Evolutionary conservation across 2,113 vertebrate genomes (phyloP), one percentile per base, ranked within the genome.

Genomic region (Poicephalus gulielmi): DNA sequence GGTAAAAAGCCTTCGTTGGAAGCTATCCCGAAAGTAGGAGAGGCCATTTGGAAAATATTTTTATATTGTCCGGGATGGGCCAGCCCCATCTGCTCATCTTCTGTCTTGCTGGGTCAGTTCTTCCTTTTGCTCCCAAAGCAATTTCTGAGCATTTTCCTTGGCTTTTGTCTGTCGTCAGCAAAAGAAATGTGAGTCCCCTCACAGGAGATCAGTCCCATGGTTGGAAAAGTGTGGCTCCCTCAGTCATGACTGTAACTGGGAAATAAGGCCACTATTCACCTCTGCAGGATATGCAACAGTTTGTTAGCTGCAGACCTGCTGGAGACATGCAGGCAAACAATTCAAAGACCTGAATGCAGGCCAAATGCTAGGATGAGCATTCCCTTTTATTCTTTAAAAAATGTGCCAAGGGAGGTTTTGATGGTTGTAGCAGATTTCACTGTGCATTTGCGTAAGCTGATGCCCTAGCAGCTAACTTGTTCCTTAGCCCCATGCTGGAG

Each of bases 21-120:
- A 93, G 59, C 44, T 71, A 6, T 96, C 77, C 96, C 9, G 3
- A 90, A 93, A 96, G 74, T 66, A 96, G 88, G 73, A 96, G 63
- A 97, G 66, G 84, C 83, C 41, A 57, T 84, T 94, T 94, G 96
- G 96, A 96, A 97, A 96, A 88, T 92, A 92, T 84, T 93, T 96
- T 93, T 96, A 94, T 86, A 62, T 93, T 92, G 83, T 92, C 83
- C 43, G 0, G 47, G 53, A 79, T 88, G 83, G 94, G 83, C 92
- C 88, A 94, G 77, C 85, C 84, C 62, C 3, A 14, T 95, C 83
- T 95, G 64, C 80, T 95, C 88, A 79, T 94, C 92, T 94, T 93
- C 57, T 93, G 33, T 90, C 94, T 93, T 94, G 80, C 88, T 79
- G 90, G 95, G 80, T 94, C 88, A 64, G 74, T 93, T 93, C 90